phyloP scores from a whole-genome alignment of 2,113 vertebrate genomes.

The Gorsachius goisagi region DNA sequence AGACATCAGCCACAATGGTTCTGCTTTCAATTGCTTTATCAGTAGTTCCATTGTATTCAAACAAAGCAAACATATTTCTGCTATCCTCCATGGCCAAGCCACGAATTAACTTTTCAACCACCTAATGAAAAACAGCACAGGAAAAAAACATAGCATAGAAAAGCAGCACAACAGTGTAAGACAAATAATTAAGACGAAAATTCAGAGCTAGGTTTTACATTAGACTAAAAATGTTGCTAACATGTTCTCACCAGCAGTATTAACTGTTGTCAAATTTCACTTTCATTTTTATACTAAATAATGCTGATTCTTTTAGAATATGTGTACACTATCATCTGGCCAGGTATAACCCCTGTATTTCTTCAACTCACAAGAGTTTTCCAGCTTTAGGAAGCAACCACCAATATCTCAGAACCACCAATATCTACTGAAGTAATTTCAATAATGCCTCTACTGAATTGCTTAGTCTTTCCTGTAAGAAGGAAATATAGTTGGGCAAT shows the following conservation, averaged over 20 bases:
- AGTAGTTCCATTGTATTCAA: conserved; percentile 85
- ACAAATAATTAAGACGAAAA: background rate
- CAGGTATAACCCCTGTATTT: background rate
- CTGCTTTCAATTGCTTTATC: conserved; percentile 96
- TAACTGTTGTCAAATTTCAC: background rate
- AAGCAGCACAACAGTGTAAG: background rate
- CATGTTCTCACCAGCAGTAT: background rate
- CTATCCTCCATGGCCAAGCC: conserved; percentile 97
- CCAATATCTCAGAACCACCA: background rate
- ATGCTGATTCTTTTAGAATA: background rate
- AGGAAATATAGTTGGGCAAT: background rate
- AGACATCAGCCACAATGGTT: conserved; percentile 89
- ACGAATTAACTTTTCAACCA: conserved; percentile 95
- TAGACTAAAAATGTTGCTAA: background rate
- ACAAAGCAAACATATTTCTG: conserved; percentile 97
- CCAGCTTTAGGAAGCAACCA: background rate
- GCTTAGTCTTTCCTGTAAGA: background rate
- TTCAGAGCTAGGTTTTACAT: background rate
- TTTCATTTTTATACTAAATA: background rate
- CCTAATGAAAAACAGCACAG: conserved; percentile 72
- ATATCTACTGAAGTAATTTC: background rate
- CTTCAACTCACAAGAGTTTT: background rate
- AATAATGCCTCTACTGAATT: background rate
- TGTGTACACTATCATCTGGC: background rate
- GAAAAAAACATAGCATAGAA: background rate